Conservation (phyloP, 2,888 invertebrate species). For the Podotricha telesiphe region DNA sequence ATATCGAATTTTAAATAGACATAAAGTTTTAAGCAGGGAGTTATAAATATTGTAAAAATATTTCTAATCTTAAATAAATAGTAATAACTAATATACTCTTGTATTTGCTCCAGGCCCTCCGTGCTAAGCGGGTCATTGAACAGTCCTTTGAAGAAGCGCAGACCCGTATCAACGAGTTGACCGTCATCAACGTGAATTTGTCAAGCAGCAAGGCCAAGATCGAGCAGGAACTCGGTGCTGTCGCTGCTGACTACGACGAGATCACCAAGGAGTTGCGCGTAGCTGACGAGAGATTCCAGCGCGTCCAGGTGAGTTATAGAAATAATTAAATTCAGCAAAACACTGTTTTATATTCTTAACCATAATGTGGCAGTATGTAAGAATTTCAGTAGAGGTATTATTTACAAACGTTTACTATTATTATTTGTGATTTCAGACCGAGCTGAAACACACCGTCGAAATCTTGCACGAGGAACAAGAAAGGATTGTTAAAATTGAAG, state of each 20-base stretch:
- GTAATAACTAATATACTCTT: too few species aligned
- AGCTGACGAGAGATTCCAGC: conserved; percentile 97
- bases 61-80: not conserved
- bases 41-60: too few species aligned
- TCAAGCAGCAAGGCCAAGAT: conserved; percentile 96
- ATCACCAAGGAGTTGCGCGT: conserved; percentile 97
- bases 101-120: conserved; percentile 87
- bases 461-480: conserved; percentile 97
- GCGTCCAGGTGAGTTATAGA: conserved; percentile 85
- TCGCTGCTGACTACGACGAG: conserved; percentile 98
- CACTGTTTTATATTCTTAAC: not conserved
- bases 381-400: not conserved
- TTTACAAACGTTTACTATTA: not conserved
- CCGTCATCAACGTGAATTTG: conserved; percentile 97
- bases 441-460: conserved; percentile 97
- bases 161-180: conserved; percentile 96
- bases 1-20: too few species aligned
- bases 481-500: conserved; percentile 97
- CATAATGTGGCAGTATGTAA: not conserved
- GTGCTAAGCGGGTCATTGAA: conserved; percentile 95
- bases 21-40: too few species aligned
- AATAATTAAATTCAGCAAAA: not conserved
- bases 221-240: conserved; percentile 95
- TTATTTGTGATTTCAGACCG: conserved; percentile 82
- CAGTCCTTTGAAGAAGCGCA: conserved; percentile 95